Base-by-base conservation (phyloP, 1,140 invertebrate genomes). In the Nephila pilipes region DNA sequence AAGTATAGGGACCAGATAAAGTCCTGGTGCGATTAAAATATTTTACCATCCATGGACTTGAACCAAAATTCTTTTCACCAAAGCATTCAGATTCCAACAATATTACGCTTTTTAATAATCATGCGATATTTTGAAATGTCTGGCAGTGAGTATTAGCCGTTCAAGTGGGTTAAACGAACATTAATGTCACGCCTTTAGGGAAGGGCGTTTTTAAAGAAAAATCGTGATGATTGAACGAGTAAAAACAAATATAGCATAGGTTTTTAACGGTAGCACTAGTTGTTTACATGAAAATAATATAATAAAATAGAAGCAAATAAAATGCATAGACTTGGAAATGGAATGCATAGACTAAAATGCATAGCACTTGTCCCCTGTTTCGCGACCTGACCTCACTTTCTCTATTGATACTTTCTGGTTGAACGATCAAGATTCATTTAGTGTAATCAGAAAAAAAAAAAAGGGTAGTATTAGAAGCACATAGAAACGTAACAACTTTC, bases 241-340 rank as follows among this genome's bases (percentile, higher is more conserved):
- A n/a, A n/a, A 20, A 75, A 4, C 3, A 29, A 75, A 75, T 32
- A 32, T 8, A 75, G 16, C 29, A 32, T 16, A 12, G 16, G 12
- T 16, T 75, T 10, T 29, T 32, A n/a, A n/a, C n/a, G n/a, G 29
- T 14, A 69, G 25, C 65, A 75, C 65, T n/a, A 29, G 14, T 25
- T 29, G 65, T 75, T 75, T 16, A 25, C 65, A 14, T 75, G 65
- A 8, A 18, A 75, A 75, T 14, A 3, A 18, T 75, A 32, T 75
- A n/a, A n/a, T n/a, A n/a, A n/a, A n/a, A n/a, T n/a, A n/a, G n/a
- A 75, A 32, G 65, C 29, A 75, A 75, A 75, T 75, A 75, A 75
- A 29, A 75, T 29, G 25, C 29, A 75, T 12, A 32, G 14, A 2
- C 16, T 8, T 75, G 25, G 32, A 36, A 32, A 14, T 25, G 29